Percentiles rank a stretch among this genome's conserved stretches.
phyloP scores from a whole-genome alignment of 2,113 vertebrate species.

The Protobothrops flavoviridis region DNA sequence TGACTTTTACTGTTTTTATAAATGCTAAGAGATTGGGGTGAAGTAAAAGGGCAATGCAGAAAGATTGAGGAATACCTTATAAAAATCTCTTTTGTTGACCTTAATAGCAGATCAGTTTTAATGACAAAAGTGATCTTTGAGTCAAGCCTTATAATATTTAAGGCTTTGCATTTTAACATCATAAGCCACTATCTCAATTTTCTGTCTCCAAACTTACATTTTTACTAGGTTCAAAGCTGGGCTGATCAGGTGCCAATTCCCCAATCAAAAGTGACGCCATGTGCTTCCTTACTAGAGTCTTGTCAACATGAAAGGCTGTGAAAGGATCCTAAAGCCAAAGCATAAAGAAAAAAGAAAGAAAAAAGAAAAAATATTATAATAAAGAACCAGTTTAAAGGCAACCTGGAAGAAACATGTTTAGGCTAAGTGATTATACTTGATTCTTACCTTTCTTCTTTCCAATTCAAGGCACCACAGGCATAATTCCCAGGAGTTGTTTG shows the following conservation, averaged over 20 bases:
- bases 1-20: too few relatives aligned
- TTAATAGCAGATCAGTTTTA: not conserved
- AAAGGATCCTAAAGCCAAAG: conserved; percentile 43
- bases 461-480: not conserved
- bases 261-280: conserved; percentile 43
- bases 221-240: conserved; percentile 42
- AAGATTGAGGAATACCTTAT: not conserved
- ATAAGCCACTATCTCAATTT: not conserved
- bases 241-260: conserved; percentile 39
- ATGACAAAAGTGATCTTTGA: not conserved
- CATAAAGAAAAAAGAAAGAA: not conserved
- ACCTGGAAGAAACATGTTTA: not conserved
- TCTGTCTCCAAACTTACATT: conserved; percentile 29
- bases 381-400: not conserved
- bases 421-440: not conserved
- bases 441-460: not conserved
- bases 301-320: conserved; percentile 43
- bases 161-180: not conserved
- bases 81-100: not conserved
- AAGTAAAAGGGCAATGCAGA: not conserved
- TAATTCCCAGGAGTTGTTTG: not conserved
- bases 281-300: conserved; percentile 27
- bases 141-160: not conserved
- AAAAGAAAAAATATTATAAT: not conserved
- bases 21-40: not conserved